A percentile compares a stretch with the other conserved stretches of the same genome.
Conservation (phyloP, 1,140 invertebrate genomes). For the Cydia strobilella region DNA sequence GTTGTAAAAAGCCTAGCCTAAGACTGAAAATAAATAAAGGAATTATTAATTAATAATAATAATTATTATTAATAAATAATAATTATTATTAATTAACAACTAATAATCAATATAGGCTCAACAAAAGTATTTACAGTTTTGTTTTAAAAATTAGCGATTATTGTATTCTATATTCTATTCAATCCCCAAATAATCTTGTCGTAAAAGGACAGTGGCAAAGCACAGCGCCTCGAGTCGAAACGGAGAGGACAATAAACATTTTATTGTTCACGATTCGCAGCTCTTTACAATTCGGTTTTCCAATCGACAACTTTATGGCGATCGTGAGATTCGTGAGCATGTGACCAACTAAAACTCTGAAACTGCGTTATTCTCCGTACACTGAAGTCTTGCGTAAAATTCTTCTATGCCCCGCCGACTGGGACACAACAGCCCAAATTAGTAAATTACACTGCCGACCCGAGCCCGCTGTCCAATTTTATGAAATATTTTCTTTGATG, state of each 20-base stretch:
- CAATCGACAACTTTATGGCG: conserved; percentile 58
- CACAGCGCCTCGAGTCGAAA: conserved; percentile 35
- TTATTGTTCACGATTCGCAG: conserved; percentile 65
- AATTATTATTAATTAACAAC: no score
- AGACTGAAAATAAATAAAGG: no score
- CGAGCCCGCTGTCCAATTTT: conserved; percentile 23
- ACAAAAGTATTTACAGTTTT: not conserved
- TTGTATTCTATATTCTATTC: conserved; percentile 46
- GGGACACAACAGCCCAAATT: conserved; percentile 22
- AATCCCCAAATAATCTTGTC: conserved; percentile 44
- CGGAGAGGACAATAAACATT: conserved; percentile 55
- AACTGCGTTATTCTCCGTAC: not conserved
- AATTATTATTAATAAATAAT: no score
- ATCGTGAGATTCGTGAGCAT: conserved; percentile 43
- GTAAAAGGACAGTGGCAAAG: conserved; percentile 41
- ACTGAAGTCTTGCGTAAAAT: not conserved
- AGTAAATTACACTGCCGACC: conserved; percentile 15
- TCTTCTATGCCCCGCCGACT: not conserved
- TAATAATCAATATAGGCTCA: no score
- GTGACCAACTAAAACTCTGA: conserved; percentile 44
- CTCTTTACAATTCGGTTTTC: conserved; percentile 53
- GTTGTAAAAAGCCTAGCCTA: no score
- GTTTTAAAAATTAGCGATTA: conserved; percentile 33
- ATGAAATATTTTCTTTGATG: conserved; percentile 33
- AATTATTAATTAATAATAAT: no score